A percentile compares a stretch with the other conserved stretches of the same genome.
phyloP scores from a whole-genome alignment of 2,797 vertebrate species.

The Pogonophryne albipinna region DNA sequence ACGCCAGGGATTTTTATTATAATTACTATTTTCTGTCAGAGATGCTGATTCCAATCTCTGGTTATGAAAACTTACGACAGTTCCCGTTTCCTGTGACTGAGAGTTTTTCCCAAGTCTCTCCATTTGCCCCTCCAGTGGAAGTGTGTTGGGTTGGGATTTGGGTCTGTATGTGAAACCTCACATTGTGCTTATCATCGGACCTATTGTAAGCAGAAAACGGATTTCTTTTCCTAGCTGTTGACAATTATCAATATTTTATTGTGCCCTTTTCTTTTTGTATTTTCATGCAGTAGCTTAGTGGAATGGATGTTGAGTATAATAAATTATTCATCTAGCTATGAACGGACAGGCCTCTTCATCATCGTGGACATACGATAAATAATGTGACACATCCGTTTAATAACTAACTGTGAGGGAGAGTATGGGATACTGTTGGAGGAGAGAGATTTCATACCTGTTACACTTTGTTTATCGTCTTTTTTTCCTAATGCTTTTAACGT shows the following conservation, averaged over 20 bases:
- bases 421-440: not conserved
- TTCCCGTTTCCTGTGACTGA: no score
- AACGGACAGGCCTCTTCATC: slow-evolving; percentile 18
- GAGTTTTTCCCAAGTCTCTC: no score
- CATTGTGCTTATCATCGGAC: not conserved
- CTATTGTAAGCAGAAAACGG: not conserved
- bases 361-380: not conserved
- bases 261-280: not conserved
- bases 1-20: no score
- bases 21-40: no score
- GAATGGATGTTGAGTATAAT: slow-evolving; percentile 18
- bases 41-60: no score
- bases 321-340: slow-evolving; percentile 16
- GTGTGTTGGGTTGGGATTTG: not conserved
- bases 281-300: not conserved
- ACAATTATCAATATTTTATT: not conserved
- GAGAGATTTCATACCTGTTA: no score
- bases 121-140: no score
- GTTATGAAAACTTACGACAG: no score
- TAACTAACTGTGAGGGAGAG: not conserved
- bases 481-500: not conserved
- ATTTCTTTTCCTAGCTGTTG: slow-evolving; percentile 3
- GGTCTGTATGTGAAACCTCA: not conserved
- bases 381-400: not conserved
- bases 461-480: not conserved